A percentile compares a stretch with the other conserved stretches of the same genome.
Conservation (phyloP, 2,888 invertebrate genomes). For the Patella caerulea region DNA sequence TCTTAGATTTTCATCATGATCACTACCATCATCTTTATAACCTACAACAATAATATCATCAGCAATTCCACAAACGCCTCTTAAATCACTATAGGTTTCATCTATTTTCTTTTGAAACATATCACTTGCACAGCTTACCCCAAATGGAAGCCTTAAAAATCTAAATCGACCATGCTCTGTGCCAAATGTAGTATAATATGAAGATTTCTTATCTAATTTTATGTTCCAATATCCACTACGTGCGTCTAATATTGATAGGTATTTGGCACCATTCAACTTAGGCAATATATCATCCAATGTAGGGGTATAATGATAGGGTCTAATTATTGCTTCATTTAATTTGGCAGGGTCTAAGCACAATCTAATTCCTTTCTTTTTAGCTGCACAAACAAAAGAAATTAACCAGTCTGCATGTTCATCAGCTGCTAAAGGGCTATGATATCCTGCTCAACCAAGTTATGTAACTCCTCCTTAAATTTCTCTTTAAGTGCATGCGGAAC, state of each 20-base stretch:
- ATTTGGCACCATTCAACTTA: slow-evolving; percentile 1
- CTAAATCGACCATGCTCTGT: slow-evolving; percentile 4
- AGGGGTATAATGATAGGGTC: slow-evolving; percentile 6
- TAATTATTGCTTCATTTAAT: slow-evolving; percentile 6
- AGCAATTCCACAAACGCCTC: slow-evolving; percentile 2
- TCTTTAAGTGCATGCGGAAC: slow-evolving; percentile 5
- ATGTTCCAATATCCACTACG: slow-evolving; percentile 1
- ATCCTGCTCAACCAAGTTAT: neutral
- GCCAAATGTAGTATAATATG: slow-evolving; percentile 4
- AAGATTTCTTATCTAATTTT: slow-evolving; percentile 1
- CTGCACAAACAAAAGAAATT: slow-evolving; percentile 4
- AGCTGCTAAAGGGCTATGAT: neutral
- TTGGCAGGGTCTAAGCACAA: neutral
- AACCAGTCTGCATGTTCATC: slow-evolving; percentile 5
- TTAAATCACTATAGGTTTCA: neutral
- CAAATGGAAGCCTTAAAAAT: slow-evolving; percentile 2
- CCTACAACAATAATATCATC: neutral
- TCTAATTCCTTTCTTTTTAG: neutral
- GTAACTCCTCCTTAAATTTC: neutral
- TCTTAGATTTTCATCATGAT: slow-evolving; percentile 8
- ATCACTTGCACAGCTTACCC: slow-evolving; percentile 2
- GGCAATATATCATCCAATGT: slow-evolving; percentile 5
- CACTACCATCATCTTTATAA: slow-evolving; percentile 4
- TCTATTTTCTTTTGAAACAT: slow-evolving; percentile 11
- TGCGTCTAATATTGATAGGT: neutral